Percentiles rank a stretch among this genome's conserved stretches.
Conservation (phyloP, 2,797 vertebrate genomes). For the Sitta carolinensis region DNA sequence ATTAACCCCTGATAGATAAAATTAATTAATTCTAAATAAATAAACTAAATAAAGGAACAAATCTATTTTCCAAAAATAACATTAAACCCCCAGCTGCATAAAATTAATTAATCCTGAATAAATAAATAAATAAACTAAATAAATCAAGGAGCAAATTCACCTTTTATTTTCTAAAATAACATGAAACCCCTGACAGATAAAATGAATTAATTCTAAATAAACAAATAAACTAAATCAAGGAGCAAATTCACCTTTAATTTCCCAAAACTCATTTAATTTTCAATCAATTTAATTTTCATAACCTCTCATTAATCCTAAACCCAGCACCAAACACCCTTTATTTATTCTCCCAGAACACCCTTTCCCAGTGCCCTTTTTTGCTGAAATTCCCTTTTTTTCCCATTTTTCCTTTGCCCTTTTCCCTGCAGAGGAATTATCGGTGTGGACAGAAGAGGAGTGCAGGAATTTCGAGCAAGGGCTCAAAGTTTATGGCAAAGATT, state of each 20-base stretch:
- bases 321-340: background rate
- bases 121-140: too few species aligned
- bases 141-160: background rate
- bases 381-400: background rate
- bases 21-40: background rate
- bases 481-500: slow-evolving; percentile 95
- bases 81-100: accelerated
- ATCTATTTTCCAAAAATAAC: background rate
- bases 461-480: slow-evolving; percentile 95
- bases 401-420: background rate
- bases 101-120: background rate
- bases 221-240: background rate
- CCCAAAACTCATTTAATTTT: too few species aligned
- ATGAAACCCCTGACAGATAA: accelerated
- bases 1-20: background rate
- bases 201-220: background rate
- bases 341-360: accelerated
- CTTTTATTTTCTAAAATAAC: background rate
- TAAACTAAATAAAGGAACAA: too few species aligned
- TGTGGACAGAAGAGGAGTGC: slow-evolving; percentile 97
- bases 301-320: too few species aligned
- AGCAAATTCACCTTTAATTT: background rate
- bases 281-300: background rate
- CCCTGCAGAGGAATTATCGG: slow-evolving; percentile 89
- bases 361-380: too few species aligned